These are phyloP conservation scores for Dipus sagitta DNA, from an alignment of 2,797 vertebrate genomes.

Conservation along the genomic window DNA sequence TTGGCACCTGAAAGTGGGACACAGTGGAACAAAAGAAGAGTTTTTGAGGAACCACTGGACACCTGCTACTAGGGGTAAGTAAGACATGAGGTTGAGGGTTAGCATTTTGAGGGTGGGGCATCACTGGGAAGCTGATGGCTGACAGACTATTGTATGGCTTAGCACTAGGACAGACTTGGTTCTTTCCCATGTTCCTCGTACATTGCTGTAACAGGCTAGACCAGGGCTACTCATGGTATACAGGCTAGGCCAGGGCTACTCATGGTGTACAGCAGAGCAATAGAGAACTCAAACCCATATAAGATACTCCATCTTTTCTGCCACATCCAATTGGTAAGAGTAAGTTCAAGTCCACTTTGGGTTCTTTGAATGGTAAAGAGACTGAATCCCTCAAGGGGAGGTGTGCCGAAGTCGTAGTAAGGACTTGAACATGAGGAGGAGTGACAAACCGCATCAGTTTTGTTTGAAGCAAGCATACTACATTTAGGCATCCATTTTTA, in stretches of 20 bases:
- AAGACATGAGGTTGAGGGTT: neutral
- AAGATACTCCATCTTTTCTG: neutral
- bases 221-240: neutral
- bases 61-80: too few species aligned
- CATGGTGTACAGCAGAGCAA: neutral
- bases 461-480: conserved; percentile 19
- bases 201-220: neutral
- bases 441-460: neutral
- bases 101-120: neutral
- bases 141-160: neutral
- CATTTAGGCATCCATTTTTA: neutral
- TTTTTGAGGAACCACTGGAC: neutral
- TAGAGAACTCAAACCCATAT: neutral
- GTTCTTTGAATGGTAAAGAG: neutral
- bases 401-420: neutral
- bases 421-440: neutral
- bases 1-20: too few species aligned
- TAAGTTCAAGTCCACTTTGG: neutral
- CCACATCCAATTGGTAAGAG: neutral
- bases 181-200: conserved; percentile 10
- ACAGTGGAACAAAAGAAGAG: neutral
- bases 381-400: neutral
- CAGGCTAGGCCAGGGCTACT: neutral
- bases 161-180: neutral
- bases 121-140: neutral